These are phyloP conservation scores for Lepidothrix coronata DNA, from an alignment of 2,113 vertebrate genomes.

Conservation along the genomic window DNA sequence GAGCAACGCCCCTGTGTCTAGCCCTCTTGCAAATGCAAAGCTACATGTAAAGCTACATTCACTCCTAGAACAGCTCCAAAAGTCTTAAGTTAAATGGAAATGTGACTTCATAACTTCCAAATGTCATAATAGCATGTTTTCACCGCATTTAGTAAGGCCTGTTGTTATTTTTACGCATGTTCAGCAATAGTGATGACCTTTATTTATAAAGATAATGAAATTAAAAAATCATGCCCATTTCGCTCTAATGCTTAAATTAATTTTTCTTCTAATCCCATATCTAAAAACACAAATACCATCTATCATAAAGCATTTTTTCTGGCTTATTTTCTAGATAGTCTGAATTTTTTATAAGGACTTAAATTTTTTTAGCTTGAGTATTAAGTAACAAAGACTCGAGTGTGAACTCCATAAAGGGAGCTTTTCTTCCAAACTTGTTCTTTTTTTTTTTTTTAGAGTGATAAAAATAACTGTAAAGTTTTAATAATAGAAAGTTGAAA, in stretches of 20 bases:
- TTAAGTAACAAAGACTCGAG: neutral
- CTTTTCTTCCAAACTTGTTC: neutral
- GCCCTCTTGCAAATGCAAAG: neutral
- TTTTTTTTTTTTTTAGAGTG: neutral
- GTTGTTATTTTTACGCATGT: neutral
- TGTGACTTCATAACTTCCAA: neutral
- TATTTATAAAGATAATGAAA: neutral
- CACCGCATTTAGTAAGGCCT: neutral
- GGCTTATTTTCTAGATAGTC: neutral
- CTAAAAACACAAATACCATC: neutral
- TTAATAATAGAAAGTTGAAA: neutral
- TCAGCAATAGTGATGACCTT: neutral
- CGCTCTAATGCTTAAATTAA: neutral
- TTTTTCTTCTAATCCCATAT: neutral
- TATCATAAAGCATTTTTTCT: neutral
- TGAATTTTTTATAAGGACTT: neutral
- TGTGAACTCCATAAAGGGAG: neutral
- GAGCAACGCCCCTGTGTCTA: neutral
- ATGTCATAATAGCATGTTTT: neutral
- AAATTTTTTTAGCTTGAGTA: neutral
- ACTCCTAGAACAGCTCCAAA: neutral
- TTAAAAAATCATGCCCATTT: neutral
- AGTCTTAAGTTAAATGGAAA: neutral
- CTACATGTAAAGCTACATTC: neutral
- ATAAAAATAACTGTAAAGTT: conserved; percentile 2